Evolutionary conservation across 2,113 vertebrate species (phyloP), one percentile per base, ranked within the genome.

Genomic region (Triplophysa rosa): DNA sequence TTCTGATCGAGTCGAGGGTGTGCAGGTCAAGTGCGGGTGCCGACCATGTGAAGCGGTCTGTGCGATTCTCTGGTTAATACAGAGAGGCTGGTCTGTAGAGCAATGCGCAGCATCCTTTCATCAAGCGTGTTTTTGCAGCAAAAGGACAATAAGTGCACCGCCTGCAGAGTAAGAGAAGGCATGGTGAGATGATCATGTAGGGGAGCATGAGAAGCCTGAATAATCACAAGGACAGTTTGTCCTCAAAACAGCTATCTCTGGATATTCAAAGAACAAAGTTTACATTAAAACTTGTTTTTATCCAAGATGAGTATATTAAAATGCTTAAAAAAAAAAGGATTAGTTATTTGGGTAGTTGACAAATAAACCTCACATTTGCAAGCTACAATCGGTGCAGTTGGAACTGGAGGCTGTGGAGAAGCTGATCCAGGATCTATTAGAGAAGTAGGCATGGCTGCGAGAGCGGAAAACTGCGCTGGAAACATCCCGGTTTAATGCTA

Each of bases 1-100:
- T 86, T 59, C 54, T 80, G 70, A 86, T 74, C 63, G 79, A 80
- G 67, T 77, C 52, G 49, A 74, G 68, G 80, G 66, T 64, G 52
- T 84, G 59, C 73, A 64, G 71, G 82, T 84, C 66, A 80, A 84
- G 62, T 85, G 74, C 58, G 77, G 79, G 42, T 21, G 63, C 75
- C 59, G 21, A 29, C n/a, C 49, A 62, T 40, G 42, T 61, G 37
- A 59, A 54, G 54, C 67, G 9, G 29, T 56, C n/a, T 71, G 49
- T 26, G 21, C 58, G 11, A 47, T 58, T 3, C 70, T 80, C 47
- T 45, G 49, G 33, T 40, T 63, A 45, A 33, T 42, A 70, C 19
- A 73, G 47, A 80, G n/a, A 19, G n/a, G 42, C 56, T 52, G 26
- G 12, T 33, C 58, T 45, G 26, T 10, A 73, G 66, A 66, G 47